Base-by-base conservation (phyloP, 1,140 invertebrate species). In the Drosophila lacteicornis region DNA sequence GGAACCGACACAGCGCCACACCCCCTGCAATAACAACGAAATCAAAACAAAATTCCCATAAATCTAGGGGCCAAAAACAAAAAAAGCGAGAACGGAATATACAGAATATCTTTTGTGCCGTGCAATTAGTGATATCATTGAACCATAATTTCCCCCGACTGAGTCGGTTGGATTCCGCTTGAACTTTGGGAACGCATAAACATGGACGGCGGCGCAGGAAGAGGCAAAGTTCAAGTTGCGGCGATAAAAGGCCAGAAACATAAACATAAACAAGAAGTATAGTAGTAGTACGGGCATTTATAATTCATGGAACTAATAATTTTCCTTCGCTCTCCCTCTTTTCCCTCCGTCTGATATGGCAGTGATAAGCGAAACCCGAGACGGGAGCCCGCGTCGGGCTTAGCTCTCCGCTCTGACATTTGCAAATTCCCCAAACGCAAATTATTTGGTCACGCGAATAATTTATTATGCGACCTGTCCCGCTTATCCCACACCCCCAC, bases 391-490 rank as follows among this genome's bases (percentile, higher is more conserved):
- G 27, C 22, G 60, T 30, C 11, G n/a, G 33, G 11, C 43, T 53
- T 43, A 13, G 30, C 17, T 51, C 47, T 46, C 30, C 27, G 27
- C 38, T 57, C 53, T 76, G 67, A 76, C 67, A 75, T 67, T 80
- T 81, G 66, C 61, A 71, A 81, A 75, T 76, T 80, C 65, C 71
- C 76, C 63, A 69, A 84, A 71, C 75, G 85, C 84, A 88, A 88
- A 88, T 84, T 87, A 88, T 88, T 88, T 88, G 85, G 85, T 88
- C 85, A 88, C 85, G 85, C 85, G 84, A 88, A 90, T 88, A 88
- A 88, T 88, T 88, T 88, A 88, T 88, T 88, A 88, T 88, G 80
- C 78, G 78, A 88, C 80, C 80, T 75, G 62, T 78, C 73, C 65
- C 82, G 68, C 68, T 43, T 42, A 46, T 30, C 56, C 68, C 33